phyloP scores from a whole-genome alignment of 2,888 invertebrate genomes.

The Melipona beecheii region DNA sequence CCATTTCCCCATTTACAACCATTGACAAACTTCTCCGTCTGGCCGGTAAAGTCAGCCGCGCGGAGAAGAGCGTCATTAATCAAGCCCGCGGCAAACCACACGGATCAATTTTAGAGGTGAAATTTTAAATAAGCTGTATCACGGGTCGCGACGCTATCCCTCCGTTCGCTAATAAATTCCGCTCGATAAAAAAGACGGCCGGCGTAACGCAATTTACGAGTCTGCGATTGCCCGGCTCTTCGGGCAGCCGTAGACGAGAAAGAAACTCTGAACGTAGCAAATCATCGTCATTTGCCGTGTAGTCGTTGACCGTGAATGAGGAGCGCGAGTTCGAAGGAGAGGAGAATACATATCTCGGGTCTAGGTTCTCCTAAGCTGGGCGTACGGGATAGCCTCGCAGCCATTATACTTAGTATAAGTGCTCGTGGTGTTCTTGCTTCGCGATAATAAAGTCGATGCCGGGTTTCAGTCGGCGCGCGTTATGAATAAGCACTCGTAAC shows the following conservation, averaged over 20 bases:
- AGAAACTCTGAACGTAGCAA: conserved; percentile 49
- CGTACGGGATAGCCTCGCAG: conserved; percentile 42
- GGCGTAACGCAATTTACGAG: conserved; percentile 26
- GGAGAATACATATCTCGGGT: conserved; percentile 30
- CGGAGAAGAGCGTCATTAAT: conserved; percentile 30
- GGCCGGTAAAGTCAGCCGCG: background rate
- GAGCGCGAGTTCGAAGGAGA: conserved; percentile 35
- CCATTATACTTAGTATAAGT: conserved; percentile 61
- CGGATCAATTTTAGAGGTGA: background rate
- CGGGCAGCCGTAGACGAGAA: background rate
- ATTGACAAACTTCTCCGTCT: conserved; percentile 36
- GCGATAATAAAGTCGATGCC: conserved; percentile 68
- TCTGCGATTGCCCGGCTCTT: conserved; percentile 16
- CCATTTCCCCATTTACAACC: conserved; percentile 38
- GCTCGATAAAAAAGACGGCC: background rate
- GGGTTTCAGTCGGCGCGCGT: conserved; percentile 59
- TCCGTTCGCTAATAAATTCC: conserved; percentile 29
- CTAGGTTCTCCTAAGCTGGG: conserved; percentile 54
- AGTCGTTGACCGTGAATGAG: conserved; percentile 51
- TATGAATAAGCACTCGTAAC: conserved; percentile 68
- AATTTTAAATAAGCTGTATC: conserved; percentile 37
- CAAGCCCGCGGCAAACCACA: conserved; percentile 7
- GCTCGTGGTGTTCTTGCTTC: conserved; percentile 64
- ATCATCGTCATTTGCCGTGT: conserved; percentile 54
- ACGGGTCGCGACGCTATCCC: background rate